Base-by-base conservation (phyloP, 2,113 vertebrate genomes). In the Cyanoramphus novaezelandiae region DNA sequence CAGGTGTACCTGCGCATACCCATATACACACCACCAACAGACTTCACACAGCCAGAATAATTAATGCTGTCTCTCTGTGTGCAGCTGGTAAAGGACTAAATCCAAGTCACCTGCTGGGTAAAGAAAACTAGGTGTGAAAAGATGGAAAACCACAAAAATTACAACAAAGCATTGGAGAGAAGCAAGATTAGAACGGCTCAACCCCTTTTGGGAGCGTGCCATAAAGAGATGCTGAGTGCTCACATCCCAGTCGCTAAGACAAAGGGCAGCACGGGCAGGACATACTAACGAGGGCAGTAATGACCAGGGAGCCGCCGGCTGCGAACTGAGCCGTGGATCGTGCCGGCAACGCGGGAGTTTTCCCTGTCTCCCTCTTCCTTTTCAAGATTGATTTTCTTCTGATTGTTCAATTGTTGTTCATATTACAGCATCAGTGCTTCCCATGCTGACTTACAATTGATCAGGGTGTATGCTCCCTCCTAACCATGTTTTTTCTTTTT, bases 311-410 rank as follows among this genome's bases (percentile, higher is more conserved):
- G 39, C 57, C 11, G 18, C 74, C 2, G 52, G 75, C 77, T 72
- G 79, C 31, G 2, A 92, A 76, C 41, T 8, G 29, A 47, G 77
- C 82, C 0, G 10, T n/a, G 44, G n/a, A 70, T 82, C 20, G 4
- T 5, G 9, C 49, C 2, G 13, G 52, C 74, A 50, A 4, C 0
- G 5, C 8, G 1, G 47, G 89, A 72, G 33, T 16, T 94, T 70
- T 79, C 47, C 80, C 68, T 35, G 52, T 55, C 39, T 46, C 52
- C 27, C 59, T 71, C 71, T 94, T 50, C 82, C 57, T 85, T 83
- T 80, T 35, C 44, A 46, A 87, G 83, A 93, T 39, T 68, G 92
- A 96, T 97, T 94, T 97, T 88, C 64, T 53, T 95, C 86, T 76
- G 86, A 94, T 91, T 4, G 5, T 78, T 94, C 91, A 67, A 47